Conservation (phyloP, 2,888 invertebrate genomes). For the Melinaea menophilus region DNA sequence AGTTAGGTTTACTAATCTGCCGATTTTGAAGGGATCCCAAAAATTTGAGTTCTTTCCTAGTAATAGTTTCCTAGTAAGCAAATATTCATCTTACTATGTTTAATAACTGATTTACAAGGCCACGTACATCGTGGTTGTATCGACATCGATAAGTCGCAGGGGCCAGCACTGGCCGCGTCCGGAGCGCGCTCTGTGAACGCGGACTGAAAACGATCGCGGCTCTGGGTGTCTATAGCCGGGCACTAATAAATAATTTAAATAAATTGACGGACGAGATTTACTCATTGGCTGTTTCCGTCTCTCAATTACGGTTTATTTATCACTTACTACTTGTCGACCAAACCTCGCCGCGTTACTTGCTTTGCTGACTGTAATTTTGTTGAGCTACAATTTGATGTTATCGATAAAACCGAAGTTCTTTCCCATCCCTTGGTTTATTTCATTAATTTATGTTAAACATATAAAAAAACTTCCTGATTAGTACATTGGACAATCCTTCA, state of each 20-base stretch:
- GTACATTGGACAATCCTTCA: too few species aligned
- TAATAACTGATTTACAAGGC: too few species aligned
- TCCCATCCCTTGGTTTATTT: not conserved
- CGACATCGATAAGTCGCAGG: constrained; percentile 46
- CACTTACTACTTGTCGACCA: constrained; percentile 69
- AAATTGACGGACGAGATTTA: constrained; percentile 79
- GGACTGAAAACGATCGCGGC: constrained; percentile 66
- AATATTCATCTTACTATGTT: too few species aligned
- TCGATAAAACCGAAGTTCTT: not conserved
- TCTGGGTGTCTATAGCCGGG: constrained; percentile 74
- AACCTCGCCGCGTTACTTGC: constrained; percentile 43
- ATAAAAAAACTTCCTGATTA: too few species aligned
- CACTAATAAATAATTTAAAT: constrained; percentile 79
- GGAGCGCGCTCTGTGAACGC: constrained; percentile 63
- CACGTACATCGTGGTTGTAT: not conserved
- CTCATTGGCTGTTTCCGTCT: constrained; percentile 77
- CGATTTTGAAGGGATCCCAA: too few species aligned
- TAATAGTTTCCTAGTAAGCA: too few species aligned
- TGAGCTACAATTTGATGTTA: constrained; percentile 15
- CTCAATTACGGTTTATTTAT: constrained; percentile 78
- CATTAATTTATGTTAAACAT: too few species aligned
- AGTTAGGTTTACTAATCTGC: too few species aligned
- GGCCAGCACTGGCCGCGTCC: constrained; percentile 57
- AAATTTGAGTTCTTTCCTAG: too few species aligned
- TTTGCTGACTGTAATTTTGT: constrained; percentile 22